Percentiles rank a stretch among this genome's conserved stretches.
These are phyloP conservation scores for Apogon hyalosoma DNA, from an alignment of 2,797 vertebrate genomes.

Conservation along the genomic window DNA sequence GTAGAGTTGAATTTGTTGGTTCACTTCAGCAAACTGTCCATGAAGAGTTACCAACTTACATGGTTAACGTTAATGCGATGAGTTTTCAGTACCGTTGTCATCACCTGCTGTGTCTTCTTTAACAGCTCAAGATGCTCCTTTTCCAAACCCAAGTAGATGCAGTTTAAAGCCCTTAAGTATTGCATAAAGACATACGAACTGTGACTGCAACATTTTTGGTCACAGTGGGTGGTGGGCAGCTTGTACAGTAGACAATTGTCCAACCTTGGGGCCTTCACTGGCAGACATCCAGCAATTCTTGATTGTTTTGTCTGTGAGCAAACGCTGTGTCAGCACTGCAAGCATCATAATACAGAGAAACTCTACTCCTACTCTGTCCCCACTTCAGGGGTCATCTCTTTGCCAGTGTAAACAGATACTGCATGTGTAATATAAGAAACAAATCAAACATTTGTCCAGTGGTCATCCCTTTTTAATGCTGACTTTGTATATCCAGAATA, in stretches of 20 bases:
- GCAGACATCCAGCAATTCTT: constrained; percentile 70
- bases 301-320: constrained; percentile 73
- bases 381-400: constrained; percentile 29
- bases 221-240: constrained; percentile 8
- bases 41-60: not conserved
- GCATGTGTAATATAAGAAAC: constrained; percentile 36
- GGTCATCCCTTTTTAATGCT: constrained; percentile 4
- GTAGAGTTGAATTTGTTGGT: not conserved
- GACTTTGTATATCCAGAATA: constrained; percentile 4
- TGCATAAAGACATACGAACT: not conserved
- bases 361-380: constrained; percentile 23
- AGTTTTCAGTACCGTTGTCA: not conserved
- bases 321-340: constrained; percentile 61
- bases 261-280: constrained; percentile 47
- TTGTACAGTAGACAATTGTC: constrained; percentile 56
- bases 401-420: constrained; percentile 44
- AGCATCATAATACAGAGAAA: constrained; percentile 52
- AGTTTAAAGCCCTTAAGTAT: not conserved
- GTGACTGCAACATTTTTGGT: not conserved
- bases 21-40: not conserved
- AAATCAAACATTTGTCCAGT: constrained; percentile 28
- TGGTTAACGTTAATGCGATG: not conserved
- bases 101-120: too few species aligned
- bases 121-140: not conserved
- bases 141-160: not conserved